These are phyloP conservation scores for Patagioenas fasciata DNA, from an alignment of 2,113 vertebrate genomes.

Conservation along the genomic window DNA sequence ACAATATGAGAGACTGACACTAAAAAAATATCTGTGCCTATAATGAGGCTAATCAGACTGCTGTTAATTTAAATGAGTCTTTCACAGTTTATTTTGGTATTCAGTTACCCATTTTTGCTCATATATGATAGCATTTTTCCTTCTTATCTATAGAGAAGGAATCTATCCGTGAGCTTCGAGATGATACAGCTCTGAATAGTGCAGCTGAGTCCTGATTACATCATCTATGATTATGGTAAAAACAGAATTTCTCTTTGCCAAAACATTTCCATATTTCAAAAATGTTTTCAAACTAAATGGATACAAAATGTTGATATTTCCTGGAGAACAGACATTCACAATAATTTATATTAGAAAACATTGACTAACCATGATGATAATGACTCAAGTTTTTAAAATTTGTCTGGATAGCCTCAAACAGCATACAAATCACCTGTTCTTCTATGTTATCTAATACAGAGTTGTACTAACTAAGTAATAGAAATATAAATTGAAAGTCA, in stretches of 20 bases:
- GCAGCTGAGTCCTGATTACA: conserved; percentile 7
- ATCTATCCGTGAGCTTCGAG: not conserved
- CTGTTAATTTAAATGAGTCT: conserved; percentile 21
- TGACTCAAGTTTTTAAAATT: not conserved
- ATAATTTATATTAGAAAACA: not conserved
- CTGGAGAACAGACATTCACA: not conserved
- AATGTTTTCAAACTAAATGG: conserved; percentile 4
- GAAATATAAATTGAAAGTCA: not conserved
- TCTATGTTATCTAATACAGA: not conserved
- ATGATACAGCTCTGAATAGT: not conserved
- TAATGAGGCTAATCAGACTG: not conserved
- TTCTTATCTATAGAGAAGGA: not conserved
- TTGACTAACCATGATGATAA: not conserved
- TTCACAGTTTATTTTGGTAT: not conserved
- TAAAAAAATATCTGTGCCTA: not conserved
- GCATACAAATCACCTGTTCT: not conserved
- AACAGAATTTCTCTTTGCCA: conserved; percentile 18
- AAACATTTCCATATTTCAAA: not conserved
- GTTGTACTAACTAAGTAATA: not conserved
- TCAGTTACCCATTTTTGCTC: not conserved
- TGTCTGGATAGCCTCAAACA: not conserved
- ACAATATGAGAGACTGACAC: not conserved
- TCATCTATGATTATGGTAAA: not conserved
- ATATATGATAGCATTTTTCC: not conserved
- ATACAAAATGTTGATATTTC: not conserved